A percentile compares a stretch with the other conserved stretches of the same genome.
Evolutionary conservation across 2,797 vertebrate species (phyloP).

Genomic region (Sebastiscus tertius): DNA sequence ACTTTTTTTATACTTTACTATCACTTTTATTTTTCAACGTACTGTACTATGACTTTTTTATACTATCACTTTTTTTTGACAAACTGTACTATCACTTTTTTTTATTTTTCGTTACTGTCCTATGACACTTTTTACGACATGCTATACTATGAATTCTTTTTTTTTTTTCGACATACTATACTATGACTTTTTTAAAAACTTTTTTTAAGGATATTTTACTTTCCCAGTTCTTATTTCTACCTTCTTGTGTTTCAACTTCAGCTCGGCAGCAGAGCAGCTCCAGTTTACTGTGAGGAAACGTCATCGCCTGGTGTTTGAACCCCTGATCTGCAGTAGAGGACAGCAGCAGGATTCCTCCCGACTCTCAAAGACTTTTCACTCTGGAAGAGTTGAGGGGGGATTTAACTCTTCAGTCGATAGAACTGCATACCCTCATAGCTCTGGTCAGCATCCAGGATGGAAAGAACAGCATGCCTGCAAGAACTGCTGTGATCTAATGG

Average conservation of each 20-base stretch:
- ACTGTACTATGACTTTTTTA: no score
- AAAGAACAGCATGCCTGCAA: background rate
- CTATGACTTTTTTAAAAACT: no score
- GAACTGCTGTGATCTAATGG: background rate
- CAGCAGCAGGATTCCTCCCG: background rate
- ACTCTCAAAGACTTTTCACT: background rate
- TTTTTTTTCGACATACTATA: no score
- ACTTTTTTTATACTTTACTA: no score
- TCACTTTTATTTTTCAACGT: no score
- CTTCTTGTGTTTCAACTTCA: slow-evolving; percentile 48
- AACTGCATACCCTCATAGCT: background rate
- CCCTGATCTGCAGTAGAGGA: background rate
- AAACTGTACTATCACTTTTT: background rate
- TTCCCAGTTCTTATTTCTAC: background rate
- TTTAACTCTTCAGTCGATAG: background rate
- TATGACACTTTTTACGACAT: no score
- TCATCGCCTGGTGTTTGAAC: slow-evolving; percentile 3
- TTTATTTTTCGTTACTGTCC: no score
- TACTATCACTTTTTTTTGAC: no score
- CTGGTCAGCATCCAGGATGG: background rate
- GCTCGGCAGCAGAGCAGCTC: slow-evolving; percentile 52
- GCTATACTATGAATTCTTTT: no score
- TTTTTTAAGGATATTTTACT: no score
- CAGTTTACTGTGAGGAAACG: slow-evolving; percentile 21
- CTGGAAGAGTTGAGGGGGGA: background rate